A percentile compares a stretch with the other conserved stretches of the same genome.
Evolutionary conservation across 2,888 invertebrate species (phyloP).

Genomic region (Glaucopsyche alexis): DNA sequence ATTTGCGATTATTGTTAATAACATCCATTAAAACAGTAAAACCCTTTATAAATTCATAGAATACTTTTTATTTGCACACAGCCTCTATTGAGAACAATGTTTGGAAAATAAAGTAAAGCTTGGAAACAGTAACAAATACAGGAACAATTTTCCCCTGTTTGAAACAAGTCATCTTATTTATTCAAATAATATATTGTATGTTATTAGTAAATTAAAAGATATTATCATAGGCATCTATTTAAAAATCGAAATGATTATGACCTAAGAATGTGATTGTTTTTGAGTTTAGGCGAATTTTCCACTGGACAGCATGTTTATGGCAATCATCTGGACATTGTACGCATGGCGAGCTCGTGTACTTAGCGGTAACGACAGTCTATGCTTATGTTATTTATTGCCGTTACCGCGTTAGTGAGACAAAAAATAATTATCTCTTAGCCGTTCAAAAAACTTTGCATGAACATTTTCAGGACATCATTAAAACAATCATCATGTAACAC

Average conservation of each 20-base stretch:
- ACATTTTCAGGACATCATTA: slow-evolving; percentile 13
- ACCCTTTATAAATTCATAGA: slow-evolving; percentile 55
- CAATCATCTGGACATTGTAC: not conserved
- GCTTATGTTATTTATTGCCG: not conserved
- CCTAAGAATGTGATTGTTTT: slow-evolving; percentile 23
- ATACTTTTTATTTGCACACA: slow-evolving; percentile 79
- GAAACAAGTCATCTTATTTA: not conserved
- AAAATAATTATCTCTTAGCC: not conserved
- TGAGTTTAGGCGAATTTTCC: not conserved
- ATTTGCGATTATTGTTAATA: not conserved
- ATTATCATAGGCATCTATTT: slow-evolving; percentile 13
- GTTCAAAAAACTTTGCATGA: slow-evolving; percentile 7
- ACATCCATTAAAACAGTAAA: slow-evolving; percentile 35
- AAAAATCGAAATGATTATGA: not conserved
- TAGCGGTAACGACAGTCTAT: too few species aligned
- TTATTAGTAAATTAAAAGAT: slow-evolving; percentile 17
- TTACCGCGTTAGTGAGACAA: slow-evolving; percentile 10
- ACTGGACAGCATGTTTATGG: not conserved
- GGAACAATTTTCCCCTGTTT: slow-evolving; percentile 29
- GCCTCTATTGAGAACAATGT: slow-evolving; percentile 74
- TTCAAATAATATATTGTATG: not conserved
- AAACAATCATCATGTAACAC: slow-evolving; percentile 28
- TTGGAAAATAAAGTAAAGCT: slow-evolving; percentile 50
- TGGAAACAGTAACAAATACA: slow-evolving; percentile 39
- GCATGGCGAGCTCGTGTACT: too few species aligned